Conservation (phyloP, 1,140 invertebrate genomes). For the Pararge aegeria region DNA sequence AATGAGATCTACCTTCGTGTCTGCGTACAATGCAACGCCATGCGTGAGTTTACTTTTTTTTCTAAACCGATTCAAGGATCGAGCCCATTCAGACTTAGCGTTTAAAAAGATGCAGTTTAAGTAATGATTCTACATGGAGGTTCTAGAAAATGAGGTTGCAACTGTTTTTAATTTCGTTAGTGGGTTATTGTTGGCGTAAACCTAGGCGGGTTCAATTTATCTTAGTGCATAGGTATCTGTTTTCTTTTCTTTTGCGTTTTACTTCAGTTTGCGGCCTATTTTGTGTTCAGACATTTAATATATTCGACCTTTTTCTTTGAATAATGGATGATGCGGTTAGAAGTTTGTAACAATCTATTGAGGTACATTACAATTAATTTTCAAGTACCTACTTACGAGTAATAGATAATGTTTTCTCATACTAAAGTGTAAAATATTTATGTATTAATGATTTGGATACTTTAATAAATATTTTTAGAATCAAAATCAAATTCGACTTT, state of each 20-base stretch:
- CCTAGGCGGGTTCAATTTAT: conserved; percentile 41
- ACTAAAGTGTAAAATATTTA: no score
- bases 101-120: conserved; percentile 73
- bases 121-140: conserved; percentile 65
- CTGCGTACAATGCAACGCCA: conserved; percentile 59
- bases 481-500: no score
- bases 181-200: conserved; percentile 52
- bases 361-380: no score
- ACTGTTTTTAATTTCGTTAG: conserved; percentile 70
- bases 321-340: not conserved
- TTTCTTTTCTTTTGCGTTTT: conserved; percentile 36
- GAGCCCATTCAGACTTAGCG: conserved; percentile 61
- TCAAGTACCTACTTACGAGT: no score
- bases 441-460: no score
- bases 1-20: conserved; percentile 71
- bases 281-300: conserved; percentile 27
- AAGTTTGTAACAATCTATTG: not conserved
- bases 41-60: conserved; percentile 62
- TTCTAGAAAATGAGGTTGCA: conserved; percentile 52
- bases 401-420: no score
- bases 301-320: conserved; percentile 17
- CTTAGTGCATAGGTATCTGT: conserved; percentile 37
- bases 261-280: conserved; percentile 32
- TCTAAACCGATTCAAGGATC: conserved; percentile 66
- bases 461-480: no score